Percentiles rank a stretch among this genome's conserved stretches.
phyloP scores from a whole-genome alignment of 1,140 invertebrate species.

The Eriocheir sinensis region DNA sequence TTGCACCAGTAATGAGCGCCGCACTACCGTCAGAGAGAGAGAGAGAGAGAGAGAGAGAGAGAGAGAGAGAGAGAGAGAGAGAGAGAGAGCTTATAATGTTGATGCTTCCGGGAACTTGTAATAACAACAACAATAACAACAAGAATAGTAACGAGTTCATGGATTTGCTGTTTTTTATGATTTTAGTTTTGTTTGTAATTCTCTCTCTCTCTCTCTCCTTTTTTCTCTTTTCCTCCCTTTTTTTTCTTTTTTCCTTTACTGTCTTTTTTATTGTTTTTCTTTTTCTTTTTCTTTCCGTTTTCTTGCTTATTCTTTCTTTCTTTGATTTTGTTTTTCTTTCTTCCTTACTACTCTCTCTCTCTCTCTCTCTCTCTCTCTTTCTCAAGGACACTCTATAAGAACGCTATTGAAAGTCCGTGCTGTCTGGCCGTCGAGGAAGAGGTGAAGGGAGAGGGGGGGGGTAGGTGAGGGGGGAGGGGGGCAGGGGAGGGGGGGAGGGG shows the following conservation, averaged over 20 bases:
- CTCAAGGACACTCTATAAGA: slow-evolving; percentile 6
- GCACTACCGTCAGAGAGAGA: neutral
- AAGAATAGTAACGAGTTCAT: too few species aligned
- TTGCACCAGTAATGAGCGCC: neutral
- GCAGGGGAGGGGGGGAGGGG: neutral
- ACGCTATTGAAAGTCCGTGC: neutral
- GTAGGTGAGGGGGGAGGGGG: neutral
- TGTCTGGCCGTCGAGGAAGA: neutral
- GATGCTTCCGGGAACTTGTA: too few species aligned
- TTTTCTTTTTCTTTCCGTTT: too few species aligned
- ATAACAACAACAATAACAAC: too few species aligned
- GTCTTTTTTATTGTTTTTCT: neutral
- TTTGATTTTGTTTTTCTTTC: neutral
- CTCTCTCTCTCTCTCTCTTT: too few species aligned
- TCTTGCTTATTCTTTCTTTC: too few species aligned
- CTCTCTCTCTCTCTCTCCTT: slow-evolving; percentile 8
- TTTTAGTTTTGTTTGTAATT: too few species aligned
- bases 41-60: slow-evolving; percentile 11
- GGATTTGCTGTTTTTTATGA: too few species aligned
- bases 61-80: neutral
- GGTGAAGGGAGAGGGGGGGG: slow-evolving; percentile 10
- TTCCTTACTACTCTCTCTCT: neutral
- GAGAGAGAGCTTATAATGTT: too few species aligned
- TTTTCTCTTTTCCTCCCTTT: slow-evolving; percentile 24
- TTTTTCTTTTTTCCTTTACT: neutral